A percentile compares a stretch with the other conserved stretches of the same genome.
Conservation (phyloP, 2,797 vertebrate species). For the Cossypha niveicapilla region DNA sequence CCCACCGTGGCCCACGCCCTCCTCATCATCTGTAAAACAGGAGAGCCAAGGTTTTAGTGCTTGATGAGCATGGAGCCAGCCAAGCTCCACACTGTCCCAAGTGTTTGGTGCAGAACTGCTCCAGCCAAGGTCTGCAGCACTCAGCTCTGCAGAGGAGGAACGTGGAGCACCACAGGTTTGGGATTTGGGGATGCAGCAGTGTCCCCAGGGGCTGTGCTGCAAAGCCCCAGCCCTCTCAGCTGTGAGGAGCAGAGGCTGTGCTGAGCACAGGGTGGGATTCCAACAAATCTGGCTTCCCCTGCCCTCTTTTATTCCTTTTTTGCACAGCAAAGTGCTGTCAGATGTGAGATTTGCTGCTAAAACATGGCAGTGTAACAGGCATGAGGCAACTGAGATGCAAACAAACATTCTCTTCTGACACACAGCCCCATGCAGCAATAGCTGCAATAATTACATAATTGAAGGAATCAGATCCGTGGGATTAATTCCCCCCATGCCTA, state of each 20-base stretch:
- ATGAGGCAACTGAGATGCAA: neutral
- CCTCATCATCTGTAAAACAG: neutral
- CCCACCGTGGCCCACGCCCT: neutral
- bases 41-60: neutral
- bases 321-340: neutral
- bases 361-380: neutral
- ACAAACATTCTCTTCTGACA: neutral
- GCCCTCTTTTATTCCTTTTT: neutral
- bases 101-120: neutral
- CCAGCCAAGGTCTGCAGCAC: neutral
- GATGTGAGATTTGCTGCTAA: neutral
- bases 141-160: neutral
- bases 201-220: neutral
- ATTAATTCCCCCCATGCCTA: neutral
- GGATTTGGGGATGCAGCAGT: neutral
- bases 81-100: neutral
- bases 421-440: neutral
- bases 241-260: neutral
- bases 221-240: neutral
- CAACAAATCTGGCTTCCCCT: neutral
- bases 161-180: fast-evolving
- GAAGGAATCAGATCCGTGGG: neutral
- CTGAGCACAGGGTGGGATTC: neutral
- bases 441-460: neutral
- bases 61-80: neutral